Evolutionary conservation across 2,888 invertebrate species (phyloP), one percentile per base, ranked within the genome.

Genomic region (Plagiodera versicolora): DNA sequence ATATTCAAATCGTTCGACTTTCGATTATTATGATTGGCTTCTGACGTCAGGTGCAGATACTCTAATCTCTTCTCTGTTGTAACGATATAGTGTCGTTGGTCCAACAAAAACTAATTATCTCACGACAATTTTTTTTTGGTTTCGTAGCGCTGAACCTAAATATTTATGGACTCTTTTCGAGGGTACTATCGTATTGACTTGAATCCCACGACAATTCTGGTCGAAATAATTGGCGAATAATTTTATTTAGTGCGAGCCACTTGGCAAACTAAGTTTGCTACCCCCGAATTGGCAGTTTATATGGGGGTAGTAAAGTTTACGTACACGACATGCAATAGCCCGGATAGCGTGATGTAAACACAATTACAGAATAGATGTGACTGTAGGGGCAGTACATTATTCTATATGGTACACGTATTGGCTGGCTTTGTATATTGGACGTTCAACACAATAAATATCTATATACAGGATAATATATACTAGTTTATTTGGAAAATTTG

Each of bases 351-450:
- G 74, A 73, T 72, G 72, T 71, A 74, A 74, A 74, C 72, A 72
- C 74, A 72, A 74, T 74, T 74, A 73, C 70, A 59, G 69, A 71
- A 72, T 72, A 70, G 70, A 74, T 74, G 74, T 67, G 71, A 70
- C 72, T 71, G 68, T 65, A 66, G 69, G 70, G 72, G 67, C 68
- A 68, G 64, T 64, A 69, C 70, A 72, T 72, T 72, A 73, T 72
- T 72, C 67, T 67, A 68, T 67, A 71, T 69, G 69, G 72, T 69
- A 67, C 68, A 68, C 64, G 68, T 70, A 72, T 71, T 72, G 73
- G 67, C 66, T 72, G 73, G 67, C 66, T 63, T 63, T 66, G 67
- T 68, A 67, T 67, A 68, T 54, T 54, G 61, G 61, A 56, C 64
- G 60, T 60, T 49, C 55, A 61, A 57, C 63, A 63, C 66, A 59